Base-by-base conservation (phyloP, 2,888 invertebrate genomes). In the Eucriotettix oculatus region DNA sequence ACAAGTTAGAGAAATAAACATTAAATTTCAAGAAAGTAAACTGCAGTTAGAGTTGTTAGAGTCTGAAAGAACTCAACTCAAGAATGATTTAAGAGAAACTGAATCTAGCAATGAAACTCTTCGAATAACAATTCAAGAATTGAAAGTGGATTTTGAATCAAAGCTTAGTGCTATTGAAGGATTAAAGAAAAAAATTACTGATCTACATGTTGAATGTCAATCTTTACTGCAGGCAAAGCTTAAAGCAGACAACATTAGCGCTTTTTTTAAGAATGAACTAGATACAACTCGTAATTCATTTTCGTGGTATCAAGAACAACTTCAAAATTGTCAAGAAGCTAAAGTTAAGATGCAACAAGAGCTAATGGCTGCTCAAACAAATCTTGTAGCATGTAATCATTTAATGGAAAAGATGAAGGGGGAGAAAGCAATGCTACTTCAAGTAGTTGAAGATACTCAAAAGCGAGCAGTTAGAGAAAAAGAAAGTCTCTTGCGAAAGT, bases 251-350 rank as follows among this genome's bases (percentile, higher is more conserved):
- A 70, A 70, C 62, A 73, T 73, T 58, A 67, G 70, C 12, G 67
- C 70, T 53, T 69, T 69, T 57, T 67, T 72, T 14, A 69, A 69
- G 58, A 70, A 68, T 62, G 74, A 75, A 63, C 66, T 73, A 55
- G 68, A 68, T n/a, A 68, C 72, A 10, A 65, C 73, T 53, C 68
- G 69, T 58, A 72, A 70, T 61, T 71, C 74, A 17, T 73, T 72
- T 62, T 70, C 72, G 43, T 76, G 76, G 76, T 76, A 75, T 64
- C 71, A 74, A 66, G 70, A 73, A 52, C 76, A 76, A 66, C 66
- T 76, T 48, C 70, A 72, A 59, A 61, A 66, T 9, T 70, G 73
- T 10, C 74, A 76, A 16, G 54, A 59, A 17, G 58, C 61, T 14
- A 60, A 58, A 58, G 54, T 56, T 9, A 60, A 59, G 56, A 56